Conservation (phyloP, 1,140 invertebrate species). For the Drosophila ficusphila region DNA sequence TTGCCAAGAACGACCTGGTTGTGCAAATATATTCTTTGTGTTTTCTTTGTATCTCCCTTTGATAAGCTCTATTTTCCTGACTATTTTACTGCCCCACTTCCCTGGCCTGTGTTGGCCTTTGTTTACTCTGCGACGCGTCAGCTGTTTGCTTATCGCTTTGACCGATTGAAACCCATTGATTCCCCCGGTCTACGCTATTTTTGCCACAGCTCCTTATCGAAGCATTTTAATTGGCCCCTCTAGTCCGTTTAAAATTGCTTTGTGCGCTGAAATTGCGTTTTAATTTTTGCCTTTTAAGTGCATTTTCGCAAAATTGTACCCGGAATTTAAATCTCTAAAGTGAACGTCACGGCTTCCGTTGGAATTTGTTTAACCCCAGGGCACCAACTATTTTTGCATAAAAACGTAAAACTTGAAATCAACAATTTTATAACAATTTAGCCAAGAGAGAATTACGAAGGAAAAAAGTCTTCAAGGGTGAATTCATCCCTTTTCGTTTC, state of each 20-base stretch:
- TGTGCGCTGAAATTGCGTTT: conserved; percentile 37
- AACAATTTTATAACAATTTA: neutral
- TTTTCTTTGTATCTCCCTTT: neutral
- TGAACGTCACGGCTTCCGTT: neutral
- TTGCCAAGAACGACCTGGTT: too few relatives aligned
- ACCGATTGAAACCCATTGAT: conserved; percentile 50
- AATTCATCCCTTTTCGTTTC: neutral
- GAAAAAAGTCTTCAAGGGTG: neutral
- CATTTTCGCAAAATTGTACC: neutral
- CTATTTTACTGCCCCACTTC: conserved; percentile 18
- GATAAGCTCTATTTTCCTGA: conserved; percentile 1
- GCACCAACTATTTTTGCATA: neutral
- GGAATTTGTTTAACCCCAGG: conserved; percentile 5
- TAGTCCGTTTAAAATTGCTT: conserved; percentile 29
- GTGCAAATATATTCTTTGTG: neutral
- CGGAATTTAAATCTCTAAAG: conserved; percentile 13
- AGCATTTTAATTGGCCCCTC: conserved; percentile 22
- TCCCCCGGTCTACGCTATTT: conserved; percentile 6
- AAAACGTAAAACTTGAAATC: neutral
- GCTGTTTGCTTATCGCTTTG: conserved; percentile 64
- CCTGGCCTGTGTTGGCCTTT: conserved; percentile 21
- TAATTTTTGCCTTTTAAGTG: conserved; percentile 24
- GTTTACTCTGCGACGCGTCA: conserved; percentile 49
- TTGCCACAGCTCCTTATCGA: conserved; percentile 19
- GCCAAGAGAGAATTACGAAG: neutral